Evolutionary conservation across 2,113 vertebrate species (phyloP).

Genomic region (Aspidoscelis tigris): DNA sequence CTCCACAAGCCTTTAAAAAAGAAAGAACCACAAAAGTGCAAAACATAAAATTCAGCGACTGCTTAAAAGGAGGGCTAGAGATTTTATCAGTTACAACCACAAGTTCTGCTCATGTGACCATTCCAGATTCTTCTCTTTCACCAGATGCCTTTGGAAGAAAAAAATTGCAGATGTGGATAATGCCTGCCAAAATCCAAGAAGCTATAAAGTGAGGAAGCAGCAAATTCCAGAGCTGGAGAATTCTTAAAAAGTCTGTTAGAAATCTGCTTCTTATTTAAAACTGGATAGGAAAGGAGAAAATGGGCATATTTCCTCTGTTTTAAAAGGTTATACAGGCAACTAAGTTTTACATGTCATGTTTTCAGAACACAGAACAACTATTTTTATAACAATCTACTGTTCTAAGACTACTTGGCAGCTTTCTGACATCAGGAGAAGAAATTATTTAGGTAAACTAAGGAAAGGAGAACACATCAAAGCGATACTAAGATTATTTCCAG

Average conservation of each 20-base stretch:
- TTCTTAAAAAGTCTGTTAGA: background rate
- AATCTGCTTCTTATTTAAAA: conserved; percentile 23
- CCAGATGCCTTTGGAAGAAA: background rate
- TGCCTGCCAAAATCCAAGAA: background rate
- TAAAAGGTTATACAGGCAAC: background rate
- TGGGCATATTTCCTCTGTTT: background rate
- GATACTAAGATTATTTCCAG: background rate
- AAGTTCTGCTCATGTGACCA: background rate
- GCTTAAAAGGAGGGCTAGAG: background rate
- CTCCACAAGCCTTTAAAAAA: background rate
- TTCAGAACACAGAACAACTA: background rate
- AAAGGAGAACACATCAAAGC: background rate
- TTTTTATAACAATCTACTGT: background rate
- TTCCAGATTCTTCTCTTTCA: background rate
- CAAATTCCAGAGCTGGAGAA: background rate
- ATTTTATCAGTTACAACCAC: conserved; percentile 21
- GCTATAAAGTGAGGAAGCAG: conserved; percentile 7
- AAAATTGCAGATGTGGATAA: conserved; percentile 10
- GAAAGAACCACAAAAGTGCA: background rate
- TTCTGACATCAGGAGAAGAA: background rate
- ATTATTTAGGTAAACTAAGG: background rate
- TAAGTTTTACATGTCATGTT: background rate
- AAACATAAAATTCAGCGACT: background rate
- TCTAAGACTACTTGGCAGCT: background rate
- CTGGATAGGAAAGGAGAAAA: background rate